Base-by-base conservation (phyloP, 2,888 invertebrate genomes). In the Apodemia duryi region DNA sequence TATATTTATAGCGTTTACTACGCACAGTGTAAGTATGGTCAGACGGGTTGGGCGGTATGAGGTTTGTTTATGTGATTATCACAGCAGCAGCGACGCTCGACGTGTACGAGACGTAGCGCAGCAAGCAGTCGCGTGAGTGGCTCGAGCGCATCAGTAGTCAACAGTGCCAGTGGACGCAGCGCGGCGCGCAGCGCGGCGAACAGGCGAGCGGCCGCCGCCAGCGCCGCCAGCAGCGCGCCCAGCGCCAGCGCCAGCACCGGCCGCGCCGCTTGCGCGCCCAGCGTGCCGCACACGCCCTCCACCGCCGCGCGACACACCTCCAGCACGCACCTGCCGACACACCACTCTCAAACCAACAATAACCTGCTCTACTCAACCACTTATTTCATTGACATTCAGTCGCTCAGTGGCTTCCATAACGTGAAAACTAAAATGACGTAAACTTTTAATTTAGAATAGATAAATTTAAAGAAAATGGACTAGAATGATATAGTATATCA, bases 231-330 rank as follows among this genome's bases (percentile, higher is more conserved):
- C 61, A 94, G 74, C 4, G 94, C 95, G 84, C 96, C 96, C 79
- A 95, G 95, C 5, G 91, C 21, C 51, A 95, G 93, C 49, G 95
- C 94, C 68, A 96, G 82, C 63, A 94, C 82, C 13, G 96, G 96
- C 81, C 74, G 78, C 72, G 79, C 71, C 60, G 74, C 71, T 35
- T 79, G 82, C 61, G 72, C 66, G n/a, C 69, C 71, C 38, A 74
- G 74, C 71, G 74, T 78, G 63, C 82, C 81, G 70, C 67, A 72
- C 69, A 70, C 65, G 41, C 80, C 84, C 60, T 72, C 66, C 28
- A 70, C 71, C 38, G 74, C 75, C 70, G 74, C 78, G 63, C 82
- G 81, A 70, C 67, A 72, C 69, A 71, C 65, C 67, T 66, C 64
- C 73, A 84, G 75, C 70, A 67, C 67, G 69, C 76, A 76, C 61